Evolutionary conservation across 2,797 vertebrate species (phyloP).

Genomic region (Gymnoscopelus microlampas): DNA sequence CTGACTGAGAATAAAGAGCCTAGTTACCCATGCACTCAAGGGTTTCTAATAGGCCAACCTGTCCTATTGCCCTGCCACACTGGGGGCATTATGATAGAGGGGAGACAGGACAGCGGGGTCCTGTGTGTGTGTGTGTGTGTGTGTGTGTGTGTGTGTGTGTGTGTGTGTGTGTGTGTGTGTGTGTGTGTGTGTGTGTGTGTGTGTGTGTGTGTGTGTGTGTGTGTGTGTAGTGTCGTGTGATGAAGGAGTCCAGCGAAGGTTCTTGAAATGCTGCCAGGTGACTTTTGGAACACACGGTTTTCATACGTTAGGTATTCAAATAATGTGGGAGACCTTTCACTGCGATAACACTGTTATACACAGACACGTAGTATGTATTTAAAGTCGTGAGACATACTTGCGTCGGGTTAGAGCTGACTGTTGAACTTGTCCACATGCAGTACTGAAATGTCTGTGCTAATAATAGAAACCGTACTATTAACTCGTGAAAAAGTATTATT

Average conservation of each 20-base stretch:
- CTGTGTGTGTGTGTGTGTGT: constrained; percentile 9
- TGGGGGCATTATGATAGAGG: constrained; percentile 57
- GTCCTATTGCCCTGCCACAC: constrained; percentile 59
- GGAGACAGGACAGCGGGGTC: constrained; percentile 52
- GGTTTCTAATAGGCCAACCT: constrained; percentile 38
- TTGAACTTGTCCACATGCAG: too few species aligned
- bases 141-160: neutral
- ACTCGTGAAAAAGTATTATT: constrained; percentile 32
- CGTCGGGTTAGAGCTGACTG: too few species aligned
- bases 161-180: neutral
- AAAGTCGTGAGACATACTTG: neutral
- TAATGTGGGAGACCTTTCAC: constrained; percentile 2
- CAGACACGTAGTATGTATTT: neutral
- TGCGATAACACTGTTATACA: neutral
- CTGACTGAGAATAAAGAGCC: constrained; percentile 59
- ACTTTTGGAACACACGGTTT: constrained; percentile 15
- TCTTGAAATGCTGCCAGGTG: constrained; percentile 23
- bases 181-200: neutral
- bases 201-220: constrained; percentile 13
- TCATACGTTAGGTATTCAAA: constrained; percentile 3
- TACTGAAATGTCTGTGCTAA: too few species aligned
- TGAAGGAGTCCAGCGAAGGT: neutral
- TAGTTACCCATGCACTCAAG: constrained; percentile 46
- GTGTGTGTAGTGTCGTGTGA: neutral
- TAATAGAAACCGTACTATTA: too few species aligned